These are phyloP conservation scores for Tetranychus urticae DNA, from an alignment of 1,140 invertebrate genomes.

Conservation along the genomic window DNA sequence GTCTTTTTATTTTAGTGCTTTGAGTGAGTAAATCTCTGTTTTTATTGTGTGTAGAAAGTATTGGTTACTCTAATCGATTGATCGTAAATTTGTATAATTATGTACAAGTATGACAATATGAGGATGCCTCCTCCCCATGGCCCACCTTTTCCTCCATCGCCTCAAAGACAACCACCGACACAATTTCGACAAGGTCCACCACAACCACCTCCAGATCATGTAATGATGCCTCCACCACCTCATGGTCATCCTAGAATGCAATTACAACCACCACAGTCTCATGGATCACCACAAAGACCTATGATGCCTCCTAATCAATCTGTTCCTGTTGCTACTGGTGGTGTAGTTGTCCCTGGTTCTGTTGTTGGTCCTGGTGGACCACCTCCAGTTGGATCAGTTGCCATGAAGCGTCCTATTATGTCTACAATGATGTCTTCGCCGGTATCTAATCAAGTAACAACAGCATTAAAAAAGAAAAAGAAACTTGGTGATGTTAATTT, in stretches of 20 bases:
- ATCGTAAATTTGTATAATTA: no score
- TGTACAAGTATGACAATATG: no score
- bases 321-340: background rate
- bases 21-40: no score
- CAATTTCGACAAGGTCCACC: no score
- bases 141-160: no score
- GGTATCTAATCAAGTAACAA: background rate
- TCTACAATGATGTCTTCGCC: background rate
- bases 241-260: background rate
- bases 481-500: conserved; percentile 66
- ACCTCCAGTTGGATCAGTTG: background rate
- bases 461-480: conserved; percentile 8
- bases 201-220: background rate
- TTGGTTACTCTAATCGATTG: no score
- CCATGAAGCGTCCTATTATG: background rate
- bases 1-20: no score
- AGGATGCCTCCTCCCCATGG: no score
- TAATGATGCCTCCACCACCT: background rate
- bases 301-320: background rate
- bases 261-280: background rate
- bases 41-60: no score
- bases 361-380: no score
- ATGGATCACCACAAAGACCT: background rate
- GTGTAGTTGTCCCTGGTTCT: no score
- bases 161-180: no score